Conservation (phyloP, 2,113 vertebrate species). For the Amphiprion ocellaris region DNA sequence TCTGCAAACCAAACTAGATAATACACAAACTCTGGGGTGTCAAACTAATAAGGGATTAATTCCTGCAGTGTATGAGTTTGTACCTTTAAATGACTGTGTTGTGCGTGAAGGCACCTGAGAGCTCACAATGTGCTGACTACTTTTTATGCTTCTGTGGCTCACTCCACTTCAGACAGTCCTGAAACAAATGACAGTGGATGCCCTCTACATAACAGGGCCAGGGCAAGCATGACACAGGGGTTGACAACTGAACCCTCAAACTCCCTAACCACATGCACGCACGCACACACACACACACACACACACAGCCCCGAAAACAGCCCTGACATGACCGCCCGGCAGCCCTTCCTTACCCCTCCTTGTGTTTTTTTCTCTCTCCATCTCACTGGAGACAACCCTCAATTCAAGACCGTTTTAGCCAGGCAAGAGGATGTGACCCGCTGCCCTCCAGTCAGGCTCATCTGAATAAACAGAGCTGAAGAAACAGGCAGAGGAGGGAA, state of each 20-base stretch:
- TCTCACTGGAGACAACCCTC: constrained; percentile 84
- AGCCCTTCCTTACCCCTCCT: constrained; percentile 70
- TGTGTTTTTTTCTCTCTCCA: constrained; percentile 70
- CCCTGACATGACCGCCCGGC: constrained; percentile 75
- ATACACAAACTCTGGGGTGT: constrained; percentile 33
- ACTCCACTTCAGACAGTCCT: constrained; percentile 75
- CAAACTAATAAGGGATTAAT: constrained; percentile 38
- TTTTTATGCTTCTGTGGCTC: constrained; percentile 67
- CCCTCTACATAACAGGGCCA: constrained; percentile 84
- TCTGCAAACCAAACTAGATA: constrained; percentile 9
- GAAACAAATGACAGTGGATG: constrained; percentile 85
- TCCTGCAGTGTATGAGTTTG: constrained; percentile 26
- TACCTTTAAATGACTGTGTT: constrained; percentile 47
- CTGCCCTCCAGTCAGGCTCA: constrained; percentile 86
- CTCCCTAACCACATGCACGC: constrained; percentile 65
- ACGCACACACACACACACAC: constrained; percentile 21
- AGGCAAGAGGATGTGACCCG: constrained; percentile 89
- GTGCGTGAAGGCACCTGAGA: constrained; percentile 52
- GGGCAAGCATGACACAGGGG: constrained; percentile 82
- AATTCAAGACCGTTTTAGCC: constrained; percentile 84
- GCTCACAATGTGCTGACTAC: constrained; percentile 49
- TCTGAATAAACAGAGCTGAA: constrained; percentile 87
- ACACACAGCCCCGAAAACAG: constrained; percentile 61
- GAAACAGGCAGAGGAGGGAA: constrained; percentile 69
- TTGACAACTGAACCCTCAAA: constrained; percentile 86